Evolutionary conservation across 2,888 invertebrate species (phyloP), one percentile per base, ranked within the genome.

Genomic region (Spialia ferax): DNA sequence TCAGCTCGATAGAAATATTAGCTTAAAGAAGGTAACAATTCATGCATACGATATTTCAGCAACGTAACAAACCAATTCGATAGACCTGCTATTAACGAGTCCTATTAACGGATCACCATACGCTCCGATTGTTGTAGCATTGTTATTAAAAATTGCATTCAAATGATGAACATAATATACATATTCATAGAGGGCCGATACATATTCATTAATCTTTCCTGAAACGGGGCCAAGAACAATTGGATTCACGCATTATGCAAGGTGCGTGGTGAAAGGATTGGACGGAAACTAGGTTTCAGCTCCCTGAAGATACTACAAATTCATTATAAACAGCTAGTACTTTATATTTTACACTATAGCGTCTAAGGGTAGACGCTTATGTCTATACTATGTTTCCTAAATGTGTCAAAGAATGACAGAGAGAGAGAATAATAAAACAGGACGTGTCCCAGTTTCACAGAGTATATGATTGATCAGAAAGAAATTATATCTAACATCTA

Each of bases 191-290:
- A 54, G 23, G 38, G 18, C n/a, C 22, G 38, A 35, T 64, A 48
- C 59, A 60, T 66, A 66, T 66, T 60, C 54, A 66, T 66, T 66
- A 52, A 62, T 62, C 61, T 56, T 56, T 56, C 61, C 61, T 62
- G 67, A 48, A 86, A 79, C 74, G 77, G 71, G 84, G 84, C 78
- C 85, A 85, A 82, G 83, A 83, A 80, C 82, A 79, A 77, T 77
- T 75, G 79, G 71, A 78, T 77, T 77, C 75, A 76, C 65, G 68
- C 66, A 69, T 76, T 77, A 77, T 75, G 79, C 77, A 79, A 77
- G 71, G 70, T 73, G 75, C 71, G 71, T 69, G 72, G 79, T 78
- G 85, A 84, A 85, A 86, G 85, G 81, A 64, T 56, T 77, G 69
- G 74, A 77, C 73, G 72, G 71, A 73, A 71, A 23, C 42, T 67